Evolutionary conservation across 2,797 vertebrate species (phyloP).

Genomic region (Cyprinella venusta): DNA sequence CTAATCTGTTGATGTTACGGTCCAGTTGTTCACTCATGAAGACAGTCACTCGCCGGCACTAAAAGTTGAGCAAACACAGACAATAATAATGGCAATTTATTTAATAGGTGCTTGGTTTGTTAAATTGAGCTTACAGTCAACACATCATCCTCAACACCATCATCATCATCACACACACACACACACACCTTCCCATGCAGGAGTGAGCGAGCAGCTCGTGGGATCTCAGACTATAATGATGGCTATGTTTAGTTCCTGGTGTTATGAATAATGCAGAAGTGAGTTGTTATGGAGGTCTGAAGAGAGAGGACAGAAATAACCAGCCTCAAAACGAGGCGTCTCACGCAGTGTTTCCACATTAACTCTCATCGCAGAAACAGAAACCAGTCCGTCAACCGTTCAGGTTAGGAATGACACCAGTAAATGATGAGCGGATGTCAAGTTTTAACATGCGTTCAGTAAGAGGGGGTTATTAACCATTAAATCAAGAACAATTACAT

Average conservation of each 20-base stretch:
- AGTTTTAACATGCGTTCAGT: no score
- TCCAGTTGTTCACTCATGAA: no score
- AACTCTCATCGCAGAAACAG: neutral
- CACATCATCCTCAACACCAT: no score
- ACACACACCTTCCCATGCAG: conserved; percentile 19
- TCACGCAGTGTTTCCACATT: neutral
- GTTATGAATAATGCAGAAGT: conserved; percentile 43
- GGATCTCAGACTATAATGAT: conserved; percentile 20
- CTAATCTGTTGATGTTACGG: no score
- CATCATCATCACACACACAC: no score
- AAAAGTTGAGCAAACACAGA: no score
- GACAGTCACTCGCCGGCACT: no score
- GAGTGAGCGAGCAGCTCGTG: neutral
- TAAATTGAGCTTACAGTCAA: no score
- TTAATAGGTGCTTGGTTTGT: no score
- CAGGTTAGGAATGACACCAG: neutral
- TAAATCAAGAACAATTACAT: neutral
- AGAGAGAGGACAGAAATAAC: neutral
- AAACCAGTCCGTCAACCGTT: neutral
- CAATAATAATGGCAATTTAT: no score
- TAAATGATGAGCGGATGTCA: neutral
- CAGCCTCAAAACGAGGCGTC: neutral
- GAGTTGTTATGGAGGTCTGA: conserved; percentile 15
- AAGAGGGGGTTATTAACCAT: neutral
- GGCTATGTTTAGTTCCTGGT: conserved; percentile 30